Percentiles rank a stretch among this genome's conserved stretches.
These are phyloP conservation scores for Hanleya hanleyi DNA, from an alignment of 2,888 invertebrate genomes.

Conservation along the genomic window DNA sequence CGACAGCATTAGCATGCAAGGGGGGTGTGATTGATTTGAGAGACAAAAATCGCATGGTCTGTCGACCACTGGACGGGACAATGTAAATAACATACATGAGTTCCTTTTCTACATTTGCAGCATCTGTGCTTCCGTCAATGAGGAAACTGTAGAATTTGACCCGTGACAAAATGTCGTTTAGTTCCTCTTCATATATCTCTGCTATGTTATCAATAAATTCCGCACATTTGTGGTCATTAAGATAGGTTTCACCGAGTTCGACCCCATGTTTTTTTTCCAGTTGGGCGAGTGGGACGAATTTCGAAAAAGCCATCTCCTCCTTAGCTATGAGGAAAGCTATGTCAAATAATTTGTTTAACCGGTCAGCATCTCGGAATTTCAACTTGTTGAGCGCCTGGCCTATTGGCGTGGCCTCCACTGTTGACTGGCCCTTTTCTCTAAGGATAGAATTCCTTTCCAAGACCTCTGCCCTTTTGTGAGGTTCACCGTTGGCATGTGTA, in stretches of 20 bases:
- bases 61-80: not conserved
- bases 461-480: too few relatives aligned
- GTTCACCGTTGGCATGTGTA: too few relatives aligned
- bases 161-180: not conserved
- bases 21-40: not conserved
- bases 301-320: not conserved
- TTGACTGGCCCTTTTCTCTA: too few relatives aligned
- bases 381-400: too few relatives aligned
- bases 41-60: not conserved
- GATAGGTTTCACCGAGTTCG: not conserved
- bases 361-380: not conserved
- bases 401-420: too few relatives aligned
- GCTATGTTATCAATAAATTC: not conserved
- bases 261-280: slow-evolving; percentile 1
- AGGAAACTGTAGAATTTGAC: not conserved
- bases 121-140: not conserved
- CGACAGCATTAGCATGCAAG: not conserved
- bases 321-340: slow-evolving; percentile 2
- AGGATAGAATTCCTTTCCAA: too few relatives aligned
- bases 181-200: not conserved
- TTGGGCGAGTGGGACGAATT: too few relatives aligned
- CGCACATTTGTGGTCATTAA: not conserved
- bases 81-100: not conserved
- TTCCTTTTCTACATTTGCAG: not conserved
- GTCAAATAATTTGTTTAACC: not conserved